A percentile compares a stretch with the other conserved stretches of the same genome.
Evolutionary conservation across 2,113 vertebrate genomes (phyloP).

Genomic region (Gorsachius goisagi): DNA sequence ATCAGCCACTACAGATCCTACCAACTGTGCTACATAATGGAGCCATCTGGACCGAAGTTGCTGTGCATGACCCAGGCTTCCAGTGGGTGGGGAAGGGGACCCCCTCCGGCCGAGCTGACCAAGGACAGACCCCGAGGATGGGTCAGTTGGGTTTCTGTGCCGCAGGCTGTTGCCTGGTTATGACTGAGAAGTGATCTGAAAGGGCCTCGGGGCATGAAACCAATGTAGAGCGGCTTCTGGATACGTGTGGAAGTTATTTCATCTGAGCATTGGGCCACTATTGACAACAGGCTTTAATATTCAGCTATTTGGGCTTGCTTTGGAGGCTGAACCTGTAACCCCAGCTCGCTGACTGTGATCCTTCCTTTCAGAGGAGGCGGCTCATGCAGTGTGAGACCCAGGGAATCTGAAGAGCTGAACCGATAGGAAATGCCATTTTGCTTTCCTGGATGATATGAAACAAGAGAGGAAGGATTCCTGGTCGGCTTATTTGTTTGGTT

Average conservation of each 20-base stretch:
- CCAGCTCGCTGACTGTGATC: neutral
- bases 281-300: neutral
- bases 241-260: rapidly evolving
- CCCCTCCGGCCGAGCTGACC: neutral
- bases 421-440: neutral
- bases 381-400: neutral
- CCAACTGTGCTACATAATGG: neutral
- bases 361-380: neutral
- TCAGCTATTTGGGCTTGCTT: neutral
- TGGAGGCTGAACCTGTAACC: neutral
- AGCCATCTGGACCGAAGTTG: neutral
- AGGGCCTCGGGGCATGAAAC: neutral
- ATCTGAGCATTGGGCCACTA: neutral
- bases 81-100: neutral
- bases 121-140: neutral
- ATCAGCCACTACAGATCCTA: neutral
- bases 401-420: neutral
- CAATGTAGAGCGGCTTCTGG: neutral
- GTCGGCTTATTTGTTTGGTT: neutral
- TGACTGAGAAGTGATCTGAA: rapidly evolving
- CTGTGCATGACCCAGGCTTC: rapidly evolving
- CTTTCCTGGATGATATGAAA: neutral
- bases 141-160: neutral
- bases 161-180: neutral
- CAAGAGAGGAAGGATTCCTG: neutral